These are phyloP conservation scores for Ciconia nigra DNA, from an alignment of 2,797 vertebrate genomes.

Conservation along the genomic window DNA sequence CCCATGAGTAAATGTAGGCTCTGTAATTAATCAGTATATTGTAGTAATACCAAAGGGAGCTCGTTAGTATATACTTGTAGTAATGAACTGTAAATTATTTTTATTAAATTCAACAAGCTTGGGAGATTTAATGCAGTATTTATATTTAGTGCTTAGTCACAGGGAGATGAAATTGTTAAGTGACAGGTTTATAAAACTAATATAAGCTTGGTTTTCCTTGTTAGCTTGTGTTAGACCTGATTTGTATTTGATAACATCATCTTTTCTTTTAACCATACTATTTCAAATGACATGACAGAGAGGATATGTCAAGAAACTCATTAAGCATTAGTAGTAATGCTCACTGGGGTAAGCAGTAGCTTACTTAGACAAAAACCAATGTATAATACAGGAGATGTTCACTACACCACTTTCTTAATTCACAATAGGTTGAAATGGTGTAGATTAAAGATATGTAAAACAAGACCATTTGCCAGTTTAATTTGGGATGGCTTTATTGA, in stretches of 20 bases:
- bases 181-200: neutral
- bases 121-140: neutral
- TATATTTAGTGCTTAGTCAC: neutral
- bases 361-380: neutral
- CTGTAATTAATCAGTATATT: slow-evolving; percentile 3
- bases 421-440: neutral
- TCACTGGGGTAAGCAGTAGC: neutral
- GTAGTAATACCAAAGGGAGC: neutral
- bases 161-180: neutral
- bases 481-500: neutral
- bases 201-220: neutral
- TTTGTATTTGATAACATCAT: neutral
- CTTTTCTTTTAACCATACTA: neutral
- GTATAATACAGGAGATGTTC: neutral
- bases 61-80: neutral
- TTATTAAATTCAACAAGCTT: neutral
- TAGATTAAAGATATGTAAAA: neutral
- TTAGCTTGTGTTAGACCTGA: neutral
- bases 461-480: neutral
- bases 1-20: neutral
- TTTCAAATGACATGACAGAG: neutral
- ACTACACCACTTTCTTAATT: neutral
- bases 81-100: neutral
- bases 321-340: neutral
- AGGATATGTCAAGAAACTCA: neutral